Percentiles rank a stretch among this genome's conserved stretches.
phyloP scores from a whole-genome alignment of 2,113 vertebrate species.

The Typhlomys cinereus region DNA sequence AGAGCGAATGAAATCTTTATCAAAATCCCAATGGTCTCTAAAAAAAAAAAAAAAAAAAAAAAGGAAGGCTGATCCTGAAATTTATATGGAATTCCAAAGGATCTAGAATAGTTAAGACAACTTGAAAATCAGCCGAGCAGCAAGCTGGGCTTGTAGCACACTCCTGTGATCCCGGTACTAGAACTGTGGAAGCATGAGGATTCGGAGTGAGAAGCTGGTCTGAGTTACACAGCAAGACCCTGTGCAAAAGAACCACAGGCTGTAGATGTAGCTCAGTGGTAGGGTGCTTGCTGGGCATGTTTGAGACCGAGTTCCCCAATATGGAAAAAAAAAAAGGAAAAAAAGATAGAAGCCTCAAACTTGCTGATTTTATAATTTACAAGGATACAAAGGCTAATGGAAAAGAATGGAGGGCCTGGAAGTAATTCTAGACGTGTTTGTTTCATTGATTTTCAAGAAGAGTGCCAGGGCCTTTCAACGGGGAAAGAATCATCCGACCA shows the following conservation, averaged over 20 bases:
- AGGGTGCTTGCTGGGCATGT: too few species aligned
- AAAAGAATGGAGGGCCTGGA: background rate
- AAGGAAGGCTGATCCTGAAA: background rate
- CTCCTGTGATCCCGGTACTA: background rate
- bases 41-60: conserved; percentile 45
- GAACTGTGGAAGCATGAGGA: background rate
- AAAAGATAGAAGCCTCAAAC: background rate
- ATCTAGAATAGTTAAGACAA: background rate
- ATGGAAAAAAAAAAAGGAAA: background rate
- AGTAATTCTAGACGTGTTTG: background rate
- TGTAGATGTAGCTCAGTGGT: too few species aligned
- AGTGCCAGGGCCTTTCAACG: too few species aligned
- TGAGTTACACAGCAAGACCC: background rate
- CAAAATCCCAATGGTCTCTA: background rate
- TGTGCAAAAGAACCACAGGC: background rate
- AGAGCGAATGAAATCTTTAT: background rate
- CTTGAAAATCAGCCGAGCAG: background rate
- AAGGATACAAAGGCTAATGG: background rate
- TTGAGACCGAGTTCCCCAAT: too few species aligned
- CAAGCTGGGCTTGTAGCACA: accelerated
- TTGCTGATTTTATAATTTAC: background rate
- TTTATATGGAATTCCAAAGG: background rate
- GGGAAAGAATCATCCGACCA: background rate
- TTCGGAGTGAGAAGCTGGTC: background rate
- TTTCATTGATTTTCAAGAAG: background rate